Evolutionary conservation across 1,140 invertebrate species (phyloP), one percentile per base, ranked within the genome.

Genomic region (Zaprionus capensis): DNA sequence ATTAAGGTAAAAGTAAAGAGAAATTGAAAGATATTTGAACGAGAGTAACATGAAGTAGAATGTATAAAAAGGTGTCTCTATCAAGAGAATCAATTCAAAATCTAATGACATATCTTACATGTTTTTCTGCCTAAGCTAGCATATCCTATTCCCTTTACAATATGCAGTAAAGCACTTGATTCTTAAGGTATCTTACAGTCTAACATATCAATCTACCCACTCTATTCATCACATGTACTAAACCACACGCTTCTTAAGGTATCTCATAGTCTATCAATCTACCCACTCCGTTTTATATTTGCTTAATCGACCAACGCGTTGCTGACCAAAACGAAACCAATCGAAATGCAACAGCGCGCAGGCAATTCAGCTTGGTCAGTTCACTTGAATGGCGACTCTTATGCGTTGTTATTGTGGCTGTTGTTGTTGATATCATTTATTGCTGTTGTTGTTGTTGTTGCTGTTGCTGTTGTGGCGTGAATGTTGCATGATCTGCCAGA

Each of bases 401-500:
- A 61, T 72, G 71, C 64, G 63, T 64, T 64, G 46, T 26, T 7
- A 26, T 36, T 49, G 51, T 22, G 38, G 28, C 7, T 38, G 34
- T 61, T 41, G 44, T 38, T 67, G 41, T 44, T 44, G 41, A 5
- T 38, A 15, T 38, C 14, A 38, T 38, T 15, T 15, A n/a, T 44
- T 17, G 46, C 46, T 38, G 34, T 55, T 41, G 34, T 38, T 67
- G 38, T 17, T 44, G 38, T 24, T 24, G 46, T 14, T 31, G 56
- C n/a, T 55, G 70, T 28, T 41, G 55, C 57, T 26, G 68, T 70
- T 63, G 59, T 69, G 61, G 67, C 56, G 34, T 65, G 62, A 71
- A 72, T 66, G 74, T 72, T 76, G 74, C 62, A 71, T 62, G 74
- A 76, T 71, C 22, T 34, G 69, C 34, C 28, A 65, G 69, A 76